Evolutionary conservation across 53 echinoderm and acorn worm species (phyloP).

Genomic region (Holothuria scabra): DNA sequence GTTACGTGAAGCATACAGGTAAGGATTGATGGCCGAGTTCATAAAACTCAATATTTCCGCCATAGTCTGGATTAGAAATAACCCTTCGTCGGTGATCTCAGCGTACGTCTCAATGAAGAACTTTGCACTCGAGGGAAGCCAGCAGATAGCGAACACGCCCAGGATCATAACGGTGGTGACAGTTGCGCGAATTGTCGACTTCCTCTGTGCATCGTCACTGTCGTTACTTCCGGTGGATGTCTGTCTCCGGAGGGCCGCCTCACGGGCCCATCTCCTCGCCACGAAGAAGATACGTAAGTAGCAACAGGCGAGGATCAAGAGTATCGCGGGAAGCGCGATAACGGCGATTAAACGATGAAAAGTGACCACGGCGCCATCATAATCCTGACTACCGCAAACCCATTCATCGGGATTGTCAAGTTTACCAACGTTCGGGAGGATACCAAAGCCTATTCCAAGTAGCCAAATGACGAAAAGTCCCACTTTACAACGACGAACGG

Average conservation of each 20-base stretch:
- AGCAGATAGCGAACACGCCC: slow-evolving; percentile 33
- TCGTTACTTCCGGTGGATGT: not conserved
- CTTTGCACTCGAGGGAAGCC: slow-evolving; percentile 38
- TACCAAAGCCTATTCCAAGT: slow-evolving; percentile 17
- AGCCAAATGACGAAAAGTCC: slow-evolving; percentile 32
- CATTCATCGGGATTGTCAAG: slow-evolving; percentile 44
- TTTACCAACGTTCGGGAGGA: slow-evolving; percentile 3
- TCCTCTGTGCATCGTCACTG: not conserved
- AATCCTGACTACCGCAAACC: slow-evolving; percentile 20
- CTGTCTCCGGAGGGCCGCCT: slow-evolving; percentile 6
- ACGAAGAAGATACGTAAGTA: slow-evolving; percentile 37
- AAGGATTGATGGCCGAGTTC: slow-evolving; percentile 22
- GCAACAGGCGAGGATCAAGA: slow-evolving; percentile 35
- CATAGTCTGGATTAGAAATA: slow-evolving; percentile 39
- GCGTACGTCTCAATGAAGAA: slow-evolving; percentile 41
- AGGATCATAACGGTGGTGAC: slow-evolving; percentile 45
- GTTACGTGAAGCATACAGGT: slow-evolving; percentile 33
- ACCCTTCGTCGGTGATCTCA: slow-evolving; percentile 7
- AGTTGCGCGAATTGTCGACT: slow-evolving; percentile 28
- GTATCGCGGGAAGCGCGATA: slow-evolving; percentile 21
- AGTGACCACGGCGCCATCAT: slow-evolving; percentile 26
- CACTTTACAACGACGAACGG: slow-evolving; percentile 24
- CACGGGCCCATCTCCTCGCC: slow-evolving; percentile 18
- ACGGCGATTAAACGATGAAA: slow-evolving; percentile 27
- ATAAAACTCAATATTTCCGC: slow-evolving; percentile 24